These are phyloP conservation scores for Vandiemenella viatica DNA, from an alignment of 2,888 invertebrate genomes.

Conservation along the genomic window DNA sequence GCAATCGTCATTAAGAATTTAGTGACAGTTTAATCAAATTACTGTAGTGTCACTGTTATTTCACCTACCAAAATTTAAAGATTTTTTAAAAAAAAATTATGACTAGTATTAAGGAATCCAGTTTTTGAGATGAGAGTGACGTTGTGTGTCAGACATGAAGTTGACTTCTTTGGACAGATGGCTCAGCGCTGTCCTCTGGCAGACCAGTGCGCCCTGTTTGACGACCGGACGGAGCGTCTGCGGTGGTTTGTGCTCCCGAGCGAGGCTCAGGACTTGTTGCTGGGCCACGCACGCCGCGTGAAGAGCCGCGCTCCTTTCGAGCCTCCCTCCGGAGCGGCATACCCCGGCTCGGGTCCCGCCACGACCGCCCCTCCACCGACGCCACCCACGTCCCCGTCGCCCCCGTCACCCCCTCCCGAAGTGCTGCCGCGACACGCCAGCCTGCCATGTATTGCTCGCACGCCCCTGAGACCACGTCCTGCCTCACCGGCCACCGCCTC, in stretches of 20 bases:
- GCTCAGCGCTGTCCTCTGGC: slow-evolving; percentile 57
- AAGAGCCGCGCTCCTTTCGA: slow-evolving; percentile 64
- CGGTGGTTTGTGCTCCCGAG: slow-evolving; percentile 83
- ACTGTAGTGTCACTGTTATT: no score
- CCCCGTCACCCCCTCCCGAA: slow-evolving; percentile 33
- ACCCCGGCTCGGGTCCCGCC: slow-evolving; percentile 24
- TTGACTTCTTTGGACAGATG: no score
- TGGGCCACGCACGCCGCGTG: slow-evolving; percentile 58
- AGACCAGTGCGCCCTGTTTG: slow-evolving; percentile 59
- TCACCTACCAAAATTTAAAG: no score
- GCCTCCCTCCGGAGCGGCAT: slow-evolving; percentile 46
- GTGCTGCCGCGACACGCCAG: slow-evolving; percentile 16
- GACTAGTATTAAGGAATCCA: no score
- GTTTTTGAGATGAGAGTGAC: no score
- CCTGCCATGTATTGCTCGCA: slow-evolving; percentile 9
- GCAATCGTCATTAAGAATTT: no score
- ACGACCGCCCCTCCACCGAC: neutral
- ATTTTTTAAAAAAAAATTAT: no score
- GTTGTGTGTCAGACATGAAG: no score
- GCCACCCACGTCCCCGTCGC: no score
- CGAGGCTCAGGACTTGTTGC: slow-evolving; percentile 63
- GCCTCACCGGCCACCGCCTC: neutral
- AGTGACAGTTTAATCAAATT: no score
- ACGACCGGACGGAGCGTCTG: slow-evolving; percentile 47
- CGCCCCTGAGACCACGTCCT: neutral